Percentiles rank a stretch among this genome's conserved stretches.
phyloP scores from a whole-genome alignment of 2,113 vertebrate genomes.

The Pluvianellus socialis region DNA sequence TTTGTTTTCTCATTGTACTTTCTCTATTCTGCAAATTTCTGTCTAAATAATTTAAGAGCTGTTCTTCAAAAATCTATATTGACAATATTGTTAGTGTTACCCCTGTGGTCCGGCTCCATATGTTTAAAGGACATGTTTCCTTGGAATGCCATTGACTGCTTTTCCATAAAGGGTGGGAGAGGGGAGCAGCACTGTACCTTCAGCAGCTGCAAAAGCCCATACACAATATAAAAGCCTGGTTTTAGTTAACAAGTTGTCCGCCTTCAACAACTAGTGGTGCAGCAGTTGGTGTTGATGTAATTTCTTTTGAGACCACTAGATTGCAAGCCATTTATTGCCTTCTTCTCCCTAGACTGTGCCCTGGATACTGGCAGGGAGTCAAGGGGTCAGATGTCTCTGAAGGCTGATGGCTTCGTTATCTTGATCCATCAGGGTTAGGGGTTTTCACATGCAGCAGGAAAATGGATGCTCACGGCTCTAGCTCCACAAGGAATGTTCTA shows the following conservation, averaged over 20 bases:
- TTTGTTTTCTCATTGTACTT: too few species aligned
- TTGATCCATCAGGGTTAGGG: too few species aligned
- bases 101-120: too few species aligned
- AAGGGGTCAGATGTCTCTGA: conserved; percentile 79
- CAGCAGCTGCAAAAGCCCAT: conserved; percentile 9
- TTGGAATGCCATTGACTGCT: conserved; percentile 3
- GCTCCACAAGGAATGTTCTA: too few species aligned
- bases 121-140: background rate
- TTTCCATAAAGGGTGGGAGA: background rate
- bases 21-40: too few species aligned
- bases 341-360: conserved; percentile 69
- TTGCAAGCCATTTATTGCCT: conserved; percentile 79
- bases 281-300: conserved; percentile 77
- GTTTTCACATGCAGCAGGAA: too few species aligned
- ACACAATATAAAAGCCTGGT: conserved; percentile 54
- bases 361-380: conserved; percentile 73
- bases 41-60: too few species aligned
- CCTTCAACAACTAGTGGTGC: conserved; percentile 58
- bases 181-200: background rate
- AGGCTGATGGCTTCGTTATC: too few species aligned
- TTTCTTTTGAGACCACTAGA: conserved; percentile 76
- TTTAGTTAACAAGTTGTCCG: conserved; percentile 68
- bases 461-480: too few species aligned
- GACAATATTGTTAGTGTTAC: too few species aligned
- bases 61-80: too few species aligned